Conservation (phyloP, 2,797 vertebrate genomes). For the Ispidina picta region DNA sequence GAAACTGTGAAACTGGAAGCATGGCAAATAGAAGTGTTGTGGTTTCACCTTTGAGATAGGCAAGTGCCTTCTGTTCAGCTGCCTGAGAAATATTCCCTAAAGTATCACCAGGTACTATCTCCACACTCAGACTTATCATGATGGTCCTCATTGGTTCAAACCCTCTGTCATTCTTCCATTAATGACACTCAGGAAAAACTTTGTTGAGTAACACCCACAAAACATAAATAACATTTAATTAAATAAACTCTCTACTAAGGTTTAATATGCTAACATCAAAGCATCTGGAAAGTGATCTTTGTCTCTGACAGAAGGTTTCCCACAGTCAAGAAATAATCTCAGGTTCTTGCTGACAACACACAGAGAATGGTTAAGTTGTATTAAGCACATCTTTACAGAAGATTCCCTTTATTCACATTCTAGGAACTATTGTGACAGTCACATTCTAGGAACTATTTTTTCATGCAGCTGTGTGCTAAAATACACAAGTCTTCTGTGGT, state of each 20-base stretch:
- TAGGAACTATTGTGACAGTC: neutral
- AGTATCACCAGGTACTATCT: neutral
- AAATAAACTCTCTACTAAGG: constrained; percentile 38
- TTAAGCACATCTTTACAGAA: neutral
- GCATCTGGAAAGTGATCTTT: constrained; percentile 51
- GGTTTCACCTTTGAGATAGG: neutral
- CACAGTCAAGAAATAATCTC: constrained; percentile 42
- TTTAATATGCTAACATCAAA: constrained; percentile 59
- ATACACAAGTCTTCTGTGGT: neutral
- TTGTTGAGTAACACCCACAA: constrained; percentile 50
- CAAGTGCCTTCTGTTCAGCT: neutral
- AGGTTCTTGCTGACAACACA: constrained; percentile 4
- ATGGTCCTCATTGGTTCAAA: neutral
- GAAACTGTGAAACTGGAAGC: neutral
- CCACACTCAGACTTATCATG: neutral
- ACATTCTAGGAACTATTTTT: constrained; percentile 17
- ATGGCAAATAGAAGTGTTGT: neutral
- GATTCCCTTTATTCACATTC: neutral
- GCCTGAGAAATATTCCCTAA: neutral
- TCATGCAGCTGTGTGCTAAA: neutral
- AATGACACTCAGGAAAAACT: constrained; percentile 1
- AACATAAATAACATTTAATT: constrained; percentile 55
- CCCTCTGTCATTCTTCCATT: neutral
- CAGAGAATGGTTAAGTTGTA: neutral
- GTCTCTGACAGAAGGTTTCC: constrained; percentile 57